A percentile compares a stretch with the other conserved stretches of the same genome.
Conservation (phyloP, 1,140 invertebrate species). For the Micrasema minimum region DNA sequence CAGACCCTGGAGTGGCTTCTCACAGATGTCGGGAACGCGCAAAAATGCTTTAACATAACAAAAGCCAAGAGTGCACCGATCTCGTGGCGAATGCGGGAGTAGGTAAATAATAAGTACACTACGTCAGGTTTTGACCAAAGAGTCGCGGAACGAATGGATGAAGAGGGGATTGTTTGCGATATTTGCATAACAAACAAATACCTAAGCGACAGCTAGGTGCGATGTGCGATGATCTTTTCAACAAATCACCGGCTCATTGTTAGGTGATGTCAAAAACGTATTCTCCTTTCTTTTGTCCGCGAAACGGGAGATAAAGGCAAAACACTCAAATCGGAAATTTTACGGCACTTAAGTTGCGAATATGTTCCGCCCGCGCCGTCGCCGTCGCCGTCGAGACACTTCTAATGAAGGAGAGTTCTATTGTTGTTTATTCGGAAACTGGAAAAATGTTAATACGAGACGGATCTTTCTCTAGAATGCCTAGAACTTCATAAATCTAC, state of each 20-base stretch:
- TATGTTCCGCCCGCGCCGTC: neutral
- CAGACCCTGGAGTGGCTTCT: neutral
- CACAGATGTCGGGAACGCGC: neutral
- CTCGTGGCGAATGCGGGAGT: neutral
- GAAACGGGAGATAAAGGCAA: constrained; percentile 17
- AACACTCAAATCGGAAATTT: constrained; percentile 29
- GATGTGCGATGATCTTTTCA: constrained; percentile 33
- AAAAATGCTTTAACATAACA: neutral
- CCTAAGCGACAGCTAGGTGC: constrained; percentile 17
- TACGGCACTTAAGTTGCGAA: constrained; percentile 8
- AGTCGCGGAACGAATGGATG: neutral
- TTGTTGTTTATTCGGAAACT: neutral
- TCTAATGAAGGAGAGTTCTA: constrained; percentile 7
- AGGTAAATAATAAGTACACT: constrained; percentile 21
- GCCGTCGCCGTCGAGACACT: constrained; percentile 1
- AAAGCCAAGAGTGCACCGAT: constrained; percentile 11
- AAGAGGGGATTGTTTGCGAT: constrained; percentile 1
- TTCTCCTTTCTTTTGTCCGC: constrained; percentile 5
- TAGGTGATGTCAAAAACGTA: constrained; percentile 2
- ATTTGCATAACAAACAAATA: constrained; percentile 25
- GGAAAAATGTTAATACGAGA: neutral
- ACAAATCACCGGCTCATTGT: constrained; percentile 15
- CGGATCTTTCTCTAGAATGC: neutral
- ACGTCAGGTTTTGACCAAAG: neutral
- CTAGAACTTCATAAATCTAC: constrained; percentile 3